Evolutionary conservation across 2,113 vertebrate genomes (phyloP).

Genomic region (Gymnobelideus leadbeateri): DNA sequence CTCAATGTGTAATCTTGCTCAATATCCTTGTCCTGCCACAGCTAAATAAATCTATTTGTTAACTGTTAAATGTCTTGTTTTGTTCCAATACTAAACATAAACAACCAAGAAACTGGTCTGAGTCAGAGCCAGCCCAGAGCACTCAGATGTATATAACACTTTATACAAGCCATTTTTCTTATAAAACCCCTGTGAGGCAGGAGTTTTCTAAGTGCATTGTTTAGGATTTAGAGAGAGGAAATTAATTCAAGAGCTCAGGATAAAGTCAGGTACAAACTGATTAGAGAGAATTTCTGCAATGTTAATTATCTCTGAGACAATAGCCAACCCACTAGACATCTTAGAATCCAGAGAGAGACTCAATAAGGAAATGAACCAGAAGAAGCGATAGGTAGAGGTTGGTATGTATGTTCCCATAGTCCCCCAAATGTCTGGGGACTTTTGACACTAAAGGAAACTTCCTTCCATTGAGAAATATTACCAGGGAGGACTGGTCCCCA

Average conservation of each 20-base stretch:
- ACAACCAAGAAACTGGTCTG: neutral
- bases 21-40: neutral
- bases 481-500: neutral
- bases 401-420: neutral
- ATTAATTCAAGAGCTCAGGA: neutral
- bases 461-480: neutral
- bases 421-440: neutral
- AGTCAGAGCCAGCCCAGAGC: neutral
- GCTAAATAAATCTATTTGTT: neutral
- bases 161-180: neutral
- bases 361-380: neutral
- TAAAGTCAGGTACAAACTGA: neutral
- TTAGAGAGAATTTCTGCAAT: neutral
- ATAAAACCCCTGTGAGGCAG: neutral
- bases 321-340: neutral
- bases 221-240: neutral
- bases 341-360: neutral
- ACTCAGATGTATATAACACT: neutral
- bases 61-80: neutral
- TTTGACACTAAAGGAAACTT: neutral
- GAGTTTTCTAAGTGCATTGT: neutral
- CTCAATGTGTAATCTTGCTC: neutral
- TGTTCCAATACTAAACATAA: neutral
- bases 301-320: neutral
- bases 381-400: neutral